A percentile compares a stretch with the other conserved stretches of the same genome.
Evolutionary conservation across 2,888 invertebrate species (phyloP).

Genomic region (Drosophila bunnanda): DNA sequence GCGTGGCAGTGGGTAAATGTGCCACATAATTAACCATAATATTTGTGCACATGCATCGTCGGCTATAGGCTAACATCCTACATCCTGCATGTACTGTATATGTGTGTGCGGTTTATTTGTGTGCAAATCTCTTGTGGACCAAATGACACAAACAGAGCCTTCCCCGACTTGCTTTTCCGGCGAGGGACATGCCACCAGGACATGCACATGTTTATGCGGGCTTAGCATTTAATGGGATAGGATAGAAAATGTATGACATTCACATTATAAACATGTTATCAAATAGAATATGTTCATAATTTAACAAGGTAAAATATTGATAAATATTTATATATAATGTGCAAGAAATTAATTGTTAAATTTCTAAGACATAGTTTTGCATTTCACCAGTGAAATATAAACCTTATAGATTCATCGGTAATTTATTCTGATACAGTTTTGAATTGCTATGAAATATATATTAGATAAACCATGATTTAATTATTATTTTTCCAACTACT

Average conservation of each 20-base stretch:
- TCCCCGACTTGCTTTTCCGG: slow-evolving; percentile 7
- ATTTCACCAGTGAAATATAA: too few species aligned
- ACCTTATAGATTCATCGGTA: too few species aligned
- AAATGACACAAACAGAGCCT: slow-evolving; percentile 37
- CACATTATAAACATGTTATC: slow-evolving; percentile 4
- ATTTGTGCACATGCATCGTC: slow-evolving; percentile 52
- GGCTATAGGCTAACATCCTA: slow-evolving; percentile 20
- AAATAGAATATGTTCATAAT: not conserved
- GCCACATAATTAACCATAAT: slow-evolving; percentile 47
- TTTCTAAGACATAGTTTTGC: not conserved
- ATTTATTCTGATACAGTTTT: too few species aligned
- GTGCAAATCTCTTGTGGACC: slow-evolving; percentile 27
- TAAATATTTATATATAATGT: not conserved
- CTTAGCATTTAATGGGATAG: slow-evolving; percentile 12
- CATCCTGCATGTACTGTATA: not conserved
- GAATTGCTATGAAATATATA: too few species aligned
- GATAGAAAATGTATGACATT: slow-evolving; percentile 8
- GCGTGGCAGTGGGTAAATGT: slow-evolving; percentile 22
- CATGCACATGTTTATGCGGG: slow-evolving; percentile 26
- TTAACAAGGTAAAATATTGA: not conserved
- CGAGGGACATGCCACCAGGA: slow-evolving; percentile 4
- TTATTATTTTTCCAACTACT: not conserved
- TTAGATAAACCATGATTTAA: too few species aligned
- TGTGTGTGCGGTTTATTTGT: slow-evolving; percentile 15
- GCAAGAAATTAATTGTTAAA: not conserved